Conservation (phyloP, 2,888 invertebrate species). For the Miltochrista miniata region DNA sequence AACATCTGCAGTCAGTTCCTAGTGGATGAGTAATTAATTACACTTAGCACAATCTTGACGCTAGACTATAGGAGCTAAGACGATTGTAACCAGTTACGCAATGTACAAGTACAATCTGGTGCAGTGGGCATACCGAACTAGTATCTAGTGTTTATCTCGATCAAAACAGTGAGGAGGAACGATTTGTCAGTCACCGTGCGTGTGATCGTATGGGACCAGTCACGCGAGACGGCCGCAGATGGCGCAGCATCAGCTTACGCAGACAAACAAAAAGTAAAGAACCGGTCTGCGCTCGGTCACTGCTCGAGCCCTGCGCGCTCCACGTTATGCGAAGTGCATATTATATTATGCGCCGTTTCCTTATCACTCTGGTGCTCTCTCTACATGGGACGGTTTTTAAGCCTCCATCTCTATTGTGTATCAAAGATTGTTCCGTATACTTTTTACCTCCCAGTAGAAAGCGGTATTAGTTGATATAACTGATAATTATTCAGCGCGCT, state of each 20-base stretch:
- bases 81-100: not conserved
- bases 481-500: conserved; percentile 33
- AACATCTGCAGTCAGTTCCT: too few species aligned
- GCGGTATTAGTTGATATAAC: conserved; percentile 37
- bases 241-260: conserved; percentile 7
- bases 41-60: too few species aligned
- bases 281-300: conserved; percentile 9
- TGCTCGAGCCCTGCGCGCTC: not conserved
- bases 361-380: conserved; percentile 24
- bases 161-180: too few species aligned
- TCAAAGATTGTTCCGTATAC: conserved; percentile 20
- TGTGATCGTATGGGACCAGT: conserved; percentile 15
- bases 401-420: conserved; percentile 34
- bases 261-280: conserved; percentile 15
- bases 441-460: conserved; percentile 45
- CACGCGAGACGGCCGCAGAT: conserved; percentile 2
- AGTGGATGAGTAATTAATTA: too few species aligned
- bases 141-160: too few species aligned
- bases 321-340: conserved; percentile 12
- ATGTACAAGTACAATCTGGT: not conserved
- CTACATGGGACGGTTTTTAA: conserved; percentile 47
- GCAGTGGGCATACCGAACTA: not conserved
- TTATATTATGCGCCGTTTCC: conserved; percentile 8
- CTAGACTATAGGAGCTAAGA: too few species aligned
- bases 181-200: conserved; percentile 20